Percentiles rank a stretch among this genome's conserved stretches.
phyloP scores from a whole-genome alignment of 1,140 invertebrate genomes.

The Phthorimaea operculella region DNA sequence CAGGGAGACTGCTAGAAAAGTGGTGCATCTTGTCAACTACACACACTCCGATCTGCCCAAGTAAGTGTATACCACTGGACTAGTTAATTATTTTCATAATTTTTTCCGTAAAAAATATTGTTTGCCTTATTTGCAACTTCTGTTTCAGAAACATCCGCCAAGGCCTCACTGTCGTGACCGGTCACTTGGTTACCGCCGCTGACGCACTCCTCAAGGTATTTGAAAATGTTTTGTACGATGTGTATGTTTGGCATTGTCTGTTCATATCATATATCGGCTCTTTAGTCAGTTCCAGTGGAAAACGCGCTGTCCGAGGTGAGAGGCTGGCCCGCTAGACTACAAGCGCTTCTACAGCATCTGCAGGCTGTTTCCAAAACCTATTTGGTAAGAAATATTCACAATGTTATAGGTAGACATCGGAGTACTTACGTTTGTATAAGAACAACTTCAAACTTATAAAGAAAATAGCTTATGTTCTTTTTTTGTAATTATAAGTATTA shows the following conservation, averaged over 20 bases:
- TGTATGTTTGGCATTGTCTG: not conserved
- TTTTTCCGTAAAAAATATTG: not conserved
- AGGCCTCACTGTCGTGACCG: slow-evolving; percentile 39
- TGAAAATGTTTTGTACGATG: no score
- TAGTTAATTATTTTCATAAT: not conserved
- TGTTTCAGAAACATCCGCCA: slow-evolving; percentile 51
- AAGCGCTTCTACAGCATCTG: slow-evolving; percentile 45
- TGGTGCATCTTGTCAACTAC: slow-evolving; percentile 82
- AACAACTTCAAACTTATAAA: no score
- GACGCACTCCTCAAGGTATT: slow-evolving; percentile 47
- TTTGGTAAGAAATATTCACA: slow-evolving; percentile 32
- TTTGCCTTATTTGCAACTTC: not conserved
- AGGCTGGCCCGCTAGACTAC: slow-evolving; percentile 35
- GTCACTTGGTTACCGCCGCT: slow-evolving; percentile 35
- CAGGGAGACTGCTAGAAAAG: slow-evolving; percentile 76
- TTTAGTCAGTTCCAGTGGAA: slow-evolving; percentile 48
- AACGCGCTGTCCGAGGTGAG: slow-evolving; percentile 45
- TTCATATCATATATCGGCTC: no score
- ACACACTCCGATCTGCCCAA: slow-evolving; percentile 71
- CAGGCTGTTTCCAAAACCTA: slow-evolving; percentile 52
- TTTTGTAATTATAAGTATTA: no score
- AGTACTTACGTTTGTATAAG: no score
- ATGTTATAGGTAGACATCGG: no score
- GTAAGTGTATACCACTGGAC: slow-evolving; percentile 30
- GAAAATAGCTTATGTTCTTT: no score